Percentiles rank a stretch among this genome's conserved stretches.
These are phyloP conservation scores for Helicoverpa zea DNA, from an alignment of 1,140 invertebrate species.

Conservation along the genomic window DNA sequence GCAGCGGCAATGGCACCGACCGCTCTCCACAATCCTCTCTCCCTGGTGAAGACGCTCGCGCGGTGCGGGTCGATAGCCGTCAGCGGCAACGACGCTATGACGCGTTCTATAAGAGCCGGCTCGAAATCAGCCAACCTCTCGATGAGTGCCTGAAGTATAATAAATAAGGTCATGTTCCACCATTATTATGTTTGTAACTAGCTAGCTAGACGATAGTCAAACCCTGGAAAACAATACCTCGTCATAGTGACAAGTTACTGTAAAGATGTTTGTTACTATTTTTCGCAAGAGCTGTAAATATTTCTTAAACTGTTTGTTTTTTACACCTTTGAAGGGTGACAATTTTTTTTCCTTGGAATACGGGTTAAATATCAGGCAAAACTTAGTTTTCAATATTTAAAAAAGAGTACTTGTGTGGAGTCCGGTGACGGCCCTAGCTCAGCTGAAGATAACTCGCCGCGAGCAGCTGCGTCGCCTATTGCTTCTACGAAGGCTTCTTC, in stretches of 20 bases:
- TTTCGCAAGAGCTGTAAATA: too few species aligned
- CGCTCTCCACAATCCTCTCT: constrained; percentile 73
- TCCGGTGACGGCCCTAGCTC: constrained; percentile 71
- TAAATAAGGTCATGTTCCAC: too few species aligned
- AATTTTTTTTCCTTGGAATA: too few species aligned
- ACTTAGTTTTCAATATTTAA: not conserved
- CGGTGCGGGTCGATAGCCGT: constrained; percentile 79
- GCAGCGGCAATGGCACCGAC: constrained; percentile 78
- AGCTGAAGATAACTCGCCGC: constrained; percentile 66
- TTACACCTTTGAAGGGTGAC: too few species aligned
- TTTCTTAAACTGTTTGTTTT: too few species aligned
- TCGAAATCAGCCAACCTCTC: constrained; percentile 76
- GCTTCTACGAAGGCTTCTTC: constrained; percentile 80
- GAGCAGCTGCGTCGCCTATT: constrained; percentile 75
- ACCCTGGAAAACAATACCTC: too few species aligned
- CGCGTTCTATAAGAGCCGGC: constrained; percentile 75
- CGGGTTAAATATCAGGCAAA: too few species aligned
- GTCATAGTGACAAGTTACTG: too few species aligned
- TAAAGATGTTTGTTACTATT: too few species aligned
- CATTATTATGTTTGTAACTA: too few species aligned
- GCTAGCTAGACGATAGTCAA: too few species aligned
- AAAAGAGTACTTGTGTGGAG: constrained; percentile 67
- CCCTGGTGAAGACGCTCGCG: constrained; percentile 76
- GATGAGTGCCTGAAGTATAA: constrained; percentile 66
- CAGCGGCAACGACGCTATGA: constrained; percentile 76